These are phyloP conservation scores for Agonum fuliginosum DNA, from an alignment of 2,888 invertebrate species.

Conservation along the genomic window DNA sequence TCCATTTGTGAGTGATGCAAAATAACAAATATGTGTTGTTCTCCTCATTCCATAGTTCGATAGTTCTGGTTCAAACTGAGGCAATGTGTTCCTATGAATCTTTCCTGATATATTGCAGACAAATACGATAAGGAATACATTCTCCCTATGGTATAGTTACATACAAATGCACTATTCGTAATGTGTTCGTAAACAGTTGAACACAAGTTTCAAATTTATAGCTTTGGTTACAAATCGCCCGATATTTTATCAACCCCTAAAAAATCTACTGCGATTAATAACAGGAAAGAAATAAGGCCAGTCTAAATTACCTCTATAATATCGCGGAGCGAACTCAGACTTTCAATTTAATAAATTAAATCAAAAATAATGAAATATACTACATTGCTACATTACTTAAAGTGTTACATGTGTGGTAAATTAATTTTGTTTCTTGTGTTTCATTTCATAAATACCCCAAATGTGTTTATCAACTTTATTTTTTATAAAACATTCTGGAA, in stretches of 20 bases:
- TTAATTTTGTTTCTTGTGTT: too few relatives aligned
- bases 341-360: background rate
- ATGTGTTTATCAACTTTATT: too few relatives aligned
- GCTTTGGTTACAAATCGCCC: background rate
- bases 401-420: too few relatives aligned
- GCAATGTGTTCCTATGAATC: background rate
- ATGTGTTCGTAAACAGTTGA: constrained; percentile 17
- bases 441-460: too few relatives aligned
- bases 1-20: background rate
- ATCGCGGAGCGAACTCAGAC: background rate
- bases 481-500: too few relatives aligned
- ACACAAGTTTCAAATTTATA: constrained; percentile 10
- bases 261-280: background rate
- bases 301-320: background rate
- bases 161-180: constrained; percentile 17
- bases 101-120: constrained; percentile 7
- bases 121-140: constrained; percentile 12
- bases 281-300: background rate
- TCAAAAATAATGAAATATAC: background rate
- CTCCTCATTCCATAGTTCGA: background rate
- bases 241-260: constrained; percentile 7
- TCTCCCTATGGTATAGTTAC: constrained; percentile 3
- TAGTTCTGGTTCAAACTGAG: background rate
- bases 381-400: background rate
- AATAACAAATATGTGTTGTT: too few relatives aligned